Conservation (phyloP, 2,113 vertebrate species). For the Athene cunicularia region DNA sequence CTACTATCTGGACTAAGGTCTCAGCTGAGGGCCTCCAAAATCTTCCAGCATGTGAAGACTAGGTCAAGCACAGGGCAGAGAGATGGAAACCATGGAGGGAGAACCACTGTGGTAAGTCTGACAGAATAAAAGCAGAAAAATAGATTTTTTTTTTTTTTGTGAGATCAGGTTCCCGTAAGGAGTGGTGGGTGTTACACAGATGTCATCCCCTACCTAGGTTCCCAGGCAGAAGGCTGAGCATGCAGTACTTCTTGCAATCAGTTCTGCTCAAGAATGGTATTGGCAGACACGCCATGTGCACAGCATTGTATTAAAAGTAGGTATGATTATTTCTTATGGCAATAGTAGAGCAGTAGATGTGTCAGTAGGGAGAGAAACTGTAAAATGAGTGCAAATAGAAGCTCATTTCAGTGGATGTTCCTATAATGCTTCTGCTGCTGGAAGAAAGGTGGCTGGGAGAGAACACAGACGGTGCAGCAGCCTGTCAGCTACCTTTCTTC, state of each 20-base stretch:
- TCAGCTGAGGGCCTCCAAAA: neutral
- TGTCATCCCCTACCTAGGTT: neutral
- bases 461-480: neutral
- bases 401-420: neutral
- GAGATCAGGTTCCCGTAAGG: neutral
- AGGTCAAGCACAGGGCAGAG: neutral
- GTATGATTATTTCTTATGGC: neutral
- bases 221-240: neutral
- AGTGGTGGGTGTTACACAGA: neutral
- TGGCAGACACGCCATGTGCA: neutral
- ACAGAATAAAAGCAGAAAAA: neutral
- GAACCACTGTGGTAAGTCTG: neutral
- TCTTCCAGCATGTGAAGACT: neutral
- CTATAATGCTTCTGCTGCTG: neutral
- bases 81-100: neutral
- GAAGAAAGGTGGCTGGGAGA: neutral
- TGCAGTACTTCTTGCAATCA: neutral
- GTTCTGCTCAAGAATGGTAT: neutral
- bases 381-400: neutral
- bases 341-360: neutral
- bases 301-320: neutral
- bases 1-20: neutral
- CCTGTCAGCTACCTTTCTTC: constrained; percentile 13
- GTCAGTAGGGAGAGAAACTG: neutral
- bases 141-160: neutral